Percentiles rank a stretch among this genome's conserved stretches.
These are phyloP conservation scores for Patella pellucida DNA, from an alignment of 2,888 invertebrate genomes.

Conservation along the genomic window DNA sequence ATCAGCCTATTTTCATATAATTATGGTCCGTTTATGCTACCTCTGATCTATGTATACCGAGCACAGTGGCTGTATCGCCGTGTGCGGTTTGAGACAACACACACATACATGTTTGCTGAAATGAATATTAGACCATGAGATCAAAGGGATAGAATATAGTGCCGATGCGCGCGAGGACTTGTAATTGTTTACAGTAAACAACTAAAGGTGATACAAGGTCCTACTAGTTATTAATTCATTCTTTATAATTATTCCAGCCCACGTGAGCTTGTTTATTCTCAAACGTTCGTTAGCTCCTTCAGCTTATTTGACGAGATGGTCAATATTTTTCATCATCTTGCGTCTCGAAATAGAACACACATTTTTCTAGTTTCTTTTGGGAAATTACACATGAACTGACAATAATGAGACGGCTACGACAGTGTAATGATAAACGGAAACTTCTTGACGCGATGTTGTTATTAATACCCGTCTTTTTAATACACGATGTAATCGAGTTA, in stretches of 20 bases:
- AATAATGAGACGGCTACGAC: neutral
- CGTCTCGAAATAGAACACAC: neutral
- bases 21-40: conserved; percentile 2
- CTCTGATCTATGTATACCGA: neutral
- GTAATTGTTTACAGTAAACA: conserved; percentile 10
- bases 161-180: neutral
- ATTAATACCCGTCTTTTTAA: neutral
- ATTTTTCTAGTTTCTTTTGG: conserved; percentile 1
- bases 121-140: conserved; percentile 3
- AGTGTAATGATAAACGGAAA: conserved; percentile 7
- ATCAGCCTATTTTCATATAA: conserved; percentile 9
- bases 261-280: conserved; percentile 6
- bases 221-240: conserved; percentile 7
- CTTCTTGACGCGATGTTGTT: conserved; percentile 5
- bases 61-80: neutral
- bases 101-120: conserved; percentile 2
- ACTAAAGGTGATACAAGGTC: conserved; percentile 1
- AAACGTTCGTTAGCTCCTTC: conserved; percentile 4
- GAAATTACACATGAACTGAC: conserved; percentile 4
- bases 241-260: conserved; percentile 8
- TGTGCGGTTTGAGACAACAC: conserved; percentile 7
- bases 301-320: neutral
- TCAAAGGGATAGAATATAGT: conserved; percentile 2
- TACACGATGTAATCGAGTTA: neutral
- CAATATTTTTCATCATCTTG: conserved; percentile 8